Base-by-base conservation (phyloP, 2,797 vertebrate species). In the Tenualosa ilisha region DNA sequence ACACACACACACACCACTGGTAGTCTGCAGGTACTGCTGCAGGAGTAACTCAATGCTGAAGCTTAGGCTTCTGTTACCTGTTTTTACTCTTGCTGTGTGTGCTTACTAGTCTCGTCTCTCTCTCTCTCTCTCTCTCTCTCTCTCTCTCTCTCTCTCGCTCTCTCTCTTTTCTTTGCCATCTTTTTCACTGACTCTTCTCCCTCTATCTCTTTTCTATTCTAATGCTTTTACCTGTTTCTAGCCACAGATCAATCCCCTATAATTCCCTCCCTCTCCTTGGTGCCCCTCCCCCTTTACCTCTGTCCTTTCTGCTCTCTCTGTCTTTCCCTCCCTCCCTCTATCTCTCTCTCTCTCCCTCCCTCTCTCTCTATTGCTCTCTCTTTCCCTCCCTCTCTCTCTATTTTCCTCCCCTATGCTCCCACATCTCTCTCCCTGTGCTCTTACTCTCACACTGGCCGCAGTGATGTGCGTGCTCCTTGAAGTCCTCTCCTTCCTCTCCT, bases 391-490 rank as follows among this genome's bases (percentile, higher is more conserved):
- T 22, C 53, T 83, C 82, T 46, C 86, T 24, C 2, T n/a, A 79
- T 56, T 81, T 81, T 11, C 37, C 82, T 75, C 88, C 86, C 68
- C 86, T 89, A 49, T 26, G 17, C 8, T 88, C 81, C 46, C 22
- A 75, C 79, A 86, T 86, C 50, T 83, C 81, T 87, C 90, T 87
- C 75, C 68, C 59, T 26, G 89, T 86, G n/a, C 20, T 26, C 20
- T 88, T 91, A 84, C 83, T 89, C 81, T 84, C 53, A 61, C 72
- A n/a, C 75, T 84, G 68, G 12, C 50, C 84, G 91, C 91, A 93
- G 92, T 90, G 91, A 94, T 95, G 94, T 87, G 85, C 89, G 53
- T 81, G 86, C 91, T 88, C 88, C 89, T 85, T 86, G 89, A 86
- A 90, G 88, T 89, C 85, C 87, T 83, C 85, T 85, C 56, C 86